Conservation (phyloP, 2,113 vertebrate genomes). For the Lamprologus ornatipinnis region DNA sequence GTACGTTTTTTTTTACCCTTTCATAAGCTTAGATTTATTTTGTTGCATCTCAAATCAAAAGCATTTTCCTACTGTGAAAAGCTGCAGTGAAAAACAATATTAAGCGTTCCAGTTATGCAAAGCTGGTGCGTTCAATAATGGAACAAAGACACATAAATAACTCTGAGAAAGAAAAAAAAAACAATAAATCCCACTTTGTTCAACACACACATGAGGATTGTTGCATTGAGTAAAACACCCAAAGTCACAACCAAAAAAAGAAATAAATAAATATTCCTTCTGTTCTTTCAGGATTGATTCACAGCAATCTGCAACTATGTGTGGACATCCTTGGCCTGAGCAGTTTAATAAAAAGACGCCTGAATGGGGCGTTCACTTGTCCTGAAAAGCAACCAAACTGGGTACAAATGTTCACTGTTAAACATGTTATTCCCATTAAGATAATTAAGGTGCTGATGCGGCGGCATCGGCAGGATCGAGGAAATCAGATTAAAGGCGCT, state of each 20-base stretch:
- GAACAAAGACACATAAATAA: background rate
- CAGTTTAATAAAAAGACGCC: background rate
- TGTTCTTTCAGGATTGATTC: background rate
- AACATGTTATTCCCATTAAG: background rate
- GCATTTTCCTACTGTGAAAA: background rate
- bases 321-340: background rate
- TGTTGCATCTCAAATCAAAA: background rate
- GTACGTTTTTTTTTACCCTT: rapidly evolving
- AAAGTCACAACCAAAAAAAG: background rate
- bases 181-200: background rate
- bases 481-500: background rate
- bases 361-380: background rate
- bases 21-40: background rate
- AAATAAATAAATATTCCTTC: background rate
- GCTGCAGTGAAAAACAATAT: background rate
- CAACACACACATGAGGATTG: background rate
- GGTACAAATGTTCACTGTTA: background rate
- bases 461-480: background rate
- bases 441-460: background rate
- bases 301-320: background rate
- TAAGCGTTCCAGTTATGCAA: background rate
- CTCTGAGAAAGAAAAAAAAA: background rate
- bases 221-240: background rate
- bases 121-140: background rate
- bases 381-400: background rate